Conservation (phyloP, 2,113 vertebrate species). For the Halichoerus grypus region DNA sequence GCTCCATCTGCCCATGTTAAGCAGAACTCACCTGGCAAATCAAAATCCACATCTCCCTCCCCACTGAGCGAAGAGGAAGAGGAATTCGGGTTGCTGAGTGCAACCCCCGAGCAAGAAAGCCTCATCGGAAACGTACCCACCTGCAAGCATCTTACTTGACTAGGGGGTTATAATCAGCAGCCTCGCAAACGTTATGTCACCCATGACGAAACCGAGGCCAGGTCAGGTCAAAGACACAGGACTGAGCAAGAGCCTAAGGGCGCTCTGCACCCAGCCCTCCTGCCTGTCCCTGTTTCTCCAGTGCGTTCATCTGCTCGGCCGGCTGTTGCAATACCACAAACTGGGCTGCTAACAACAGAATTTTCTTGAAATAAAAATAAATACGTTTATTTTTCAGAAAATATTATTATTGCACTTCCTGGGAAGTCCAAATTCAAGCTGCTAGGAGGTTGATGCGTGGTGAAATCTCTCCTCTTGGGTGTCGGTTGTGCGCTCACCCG, state of each 20-base stretch:
- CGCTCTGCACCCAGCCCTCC: neutral
- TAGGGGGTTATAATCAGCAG: neutral
- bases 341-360: neutral
- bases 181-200: neutral
- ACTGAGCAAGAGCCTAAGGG: neutral
- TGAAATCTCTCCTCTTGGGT: neutral
- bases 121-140: neutral
- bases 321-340: neutral
- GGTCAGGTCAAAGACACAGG: neutral
- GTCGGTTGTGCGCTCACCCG: fast-evolving
- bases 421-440: neutral
- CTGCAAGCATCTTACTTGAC: neutral
- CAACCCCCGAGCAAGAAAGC: neutral
- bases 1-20: neutral
- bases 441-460: neutral
- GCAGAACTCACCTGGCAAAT: neutral
- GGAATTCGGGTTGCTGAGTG: neutral
- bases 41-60: neutral
- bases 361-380: neutral
- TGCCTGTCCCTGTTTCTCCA: neutral
- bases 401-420: neutral
- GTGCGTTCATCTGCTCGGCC: neutral
- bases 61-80: neutral
- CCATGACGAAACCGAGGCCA: neutral
- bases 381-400: neutral